Percentiles rank a stretch among this genome's conserved stretches.
These are phyloP conservation scores for Myotis pilosus DNA, from an alignment of 2,797 vertebrate genomes.

Conservation along the genomic window DNA sequence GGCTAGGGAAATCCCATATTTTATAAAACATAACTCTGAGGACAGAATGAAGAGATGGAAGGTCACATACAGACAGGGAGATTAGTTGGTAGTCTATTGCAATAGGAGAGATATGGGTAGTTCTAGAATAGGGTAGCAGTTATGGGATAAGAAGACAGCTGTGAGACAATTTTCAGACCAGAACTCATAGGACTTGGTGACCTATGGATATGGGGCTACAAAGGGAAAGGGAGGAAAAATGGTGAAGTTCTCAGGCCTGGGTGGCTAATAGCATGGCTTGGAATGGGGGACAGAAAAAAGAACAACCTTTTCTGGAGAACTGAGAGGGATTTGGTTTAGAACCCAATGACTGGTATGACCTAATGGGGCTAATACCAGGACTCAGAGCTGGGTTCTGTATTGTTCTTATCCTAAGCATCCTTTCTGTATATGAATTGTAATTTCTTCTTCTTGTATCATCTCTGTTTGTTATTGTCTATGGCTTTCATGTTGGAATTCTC, in stretches of 20 bases:
- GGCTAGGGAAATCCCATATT: neutral
- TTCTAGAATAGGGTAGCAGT: neutral
- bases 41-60: neutral
- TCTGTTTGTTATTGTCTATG: neutral
- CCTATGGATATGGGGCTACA: neutral
- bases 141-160: neutral
- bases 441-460: neutral
- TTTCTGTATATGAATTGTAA: neutral
- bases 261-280: neutral
- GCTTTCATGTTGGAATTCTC: neutral
- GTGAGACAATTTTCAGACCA: slow-evolving; percentile 22
- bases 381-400: neutral
- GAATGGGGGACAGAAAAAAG: neutral
- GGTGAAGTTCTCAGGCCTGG: neutral
- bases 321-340: neutral
- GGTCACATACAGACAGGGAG: neutral
- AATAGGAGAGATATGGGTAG: neutral
- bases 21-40: neutral
- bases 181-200: neutral
- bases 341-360: neutral
- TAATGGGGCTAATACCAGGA: neutral
- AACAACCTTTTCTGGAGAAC: neutral
- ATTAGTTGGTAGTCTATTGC: neutral
- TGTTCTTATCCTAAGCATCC: neutral
- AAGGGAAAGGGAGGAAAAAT: neutral